Conservation (phyloP, 2,113 vertebrate species). For the Pantherophis guttatus region DNA sequence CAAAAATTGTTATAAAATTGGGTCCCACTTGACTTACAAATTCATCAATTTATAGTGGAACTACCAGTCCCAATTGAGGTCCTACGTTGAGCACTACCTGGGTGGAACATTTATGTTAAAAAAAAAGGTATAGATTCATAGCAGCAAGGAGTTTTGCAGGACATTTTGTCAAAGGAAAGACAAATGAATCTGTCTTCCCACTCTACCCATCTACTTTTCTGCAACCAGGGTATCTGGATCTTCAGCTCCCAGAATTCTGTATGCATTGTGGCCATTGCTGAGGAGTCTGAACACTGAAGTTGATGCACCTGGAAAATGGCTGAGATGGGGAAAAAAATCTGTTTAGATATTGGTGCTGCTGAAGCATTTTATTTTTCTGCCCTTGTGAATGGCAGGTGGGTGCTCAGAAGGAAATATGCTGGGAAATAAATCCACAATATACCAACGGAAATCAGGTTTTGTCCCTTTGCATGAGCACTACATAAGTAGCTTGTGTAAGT, state of each 20-base stretch:
- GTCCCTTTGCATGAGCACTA: not conserved
- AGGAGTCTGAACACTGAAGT: not conserved
- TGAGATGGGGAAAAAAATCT: not conserved
- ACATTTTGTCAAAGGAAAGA: not conserved
- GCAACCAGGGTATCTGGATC: not conserved
- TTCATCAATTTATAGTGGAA: not conserved
- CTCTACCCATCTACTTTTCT: not conserved
- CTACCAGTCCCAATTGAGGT: not conserved
- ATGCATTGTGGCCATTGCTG: not conserved
- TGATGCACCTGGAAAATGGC: not conserved
- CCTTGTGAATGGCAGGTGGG: not conserved
- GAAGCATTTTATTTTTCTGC: not conserved
- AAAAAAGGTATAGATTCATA: not conserved
- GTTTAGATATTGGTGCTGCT: not conserved
- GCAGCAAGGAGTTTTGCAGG: not conserved
- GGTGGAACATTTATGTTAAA: not conserved
- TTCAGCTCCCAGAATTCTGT: not conserved
- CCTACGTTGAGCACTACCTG: not conserved
- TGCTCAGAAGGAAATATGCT: not conserved
- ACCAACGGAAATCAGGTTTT: not conserved
- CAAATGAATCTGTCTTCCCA: not conserved
- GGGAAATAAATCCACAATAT: not conserved
- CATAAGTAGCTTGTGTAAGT: not conserved
- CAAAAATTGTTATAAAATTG: no score
- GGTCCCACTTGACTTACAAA: not conserved